Conservation (phyloP, 2,888 invertebrate genomes). For the Linnaemya tessellans region DNA sequence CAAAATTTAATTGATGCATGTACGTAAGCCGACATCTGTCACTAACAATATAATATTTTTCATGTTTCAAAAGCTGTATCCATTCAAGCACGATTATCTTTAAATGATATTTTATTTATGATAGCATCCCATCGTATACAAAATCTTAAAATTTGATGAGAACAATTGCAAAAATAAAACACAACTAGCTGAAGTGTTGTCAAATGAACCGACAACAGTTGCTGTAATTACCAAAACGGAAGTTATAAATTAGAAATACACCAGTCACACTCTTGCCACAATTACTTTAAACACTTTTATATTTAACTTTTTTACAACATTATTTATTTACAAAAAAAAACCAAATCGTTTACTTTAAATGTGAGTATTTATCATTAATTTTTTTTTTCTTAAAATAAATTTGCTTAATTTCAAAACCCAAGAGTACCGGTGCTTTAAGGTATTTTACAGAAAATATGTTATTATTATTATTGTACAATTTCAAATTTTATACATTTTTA, state of each 20-base stretch:
- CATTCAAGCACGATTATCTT: too few relatives aligned
- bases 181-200: not conserved
- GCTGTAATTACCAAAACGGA: slow-evolving; percentile 53
- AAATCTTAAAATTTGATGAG: slow-evolving; percentile 33
- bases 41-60: too few relatives aligned
- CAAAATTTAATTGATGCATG: too few relatives aligned
- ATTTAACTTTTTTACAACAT: not conserved
- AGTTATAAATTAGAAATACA: slow-evolving; percentile 18
- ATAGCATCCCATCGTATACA: not conserved
- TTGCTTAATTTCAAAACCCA: not conserved
- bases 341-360: not conserved
- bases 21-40: too few relatives aligned
- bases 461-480: not conserved
- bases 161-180: slow-evolving; percentile 5
- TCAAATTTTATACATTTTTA: slow-evolving; percentile 28
- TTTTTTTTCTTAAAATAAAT: not conserved
- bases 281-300: slow-evolving; percentile 17
- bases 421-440: slow-evolving; percentile 44
- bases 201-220: not conserved
- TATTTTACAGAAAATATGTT: slow-evolving; percentile 2
- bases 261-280: not conserved
- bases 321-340: not conserved
- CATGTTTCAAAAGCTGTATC: too few relatives aligned
- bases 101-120: too few relatives aligned
- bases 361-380: not conserved